Evolutionary conservation across 2,797 vertebrate genomes (phyloP), one percentile per base, ranked within the genome.

Genomic region (Xenops minutus): DNA sequence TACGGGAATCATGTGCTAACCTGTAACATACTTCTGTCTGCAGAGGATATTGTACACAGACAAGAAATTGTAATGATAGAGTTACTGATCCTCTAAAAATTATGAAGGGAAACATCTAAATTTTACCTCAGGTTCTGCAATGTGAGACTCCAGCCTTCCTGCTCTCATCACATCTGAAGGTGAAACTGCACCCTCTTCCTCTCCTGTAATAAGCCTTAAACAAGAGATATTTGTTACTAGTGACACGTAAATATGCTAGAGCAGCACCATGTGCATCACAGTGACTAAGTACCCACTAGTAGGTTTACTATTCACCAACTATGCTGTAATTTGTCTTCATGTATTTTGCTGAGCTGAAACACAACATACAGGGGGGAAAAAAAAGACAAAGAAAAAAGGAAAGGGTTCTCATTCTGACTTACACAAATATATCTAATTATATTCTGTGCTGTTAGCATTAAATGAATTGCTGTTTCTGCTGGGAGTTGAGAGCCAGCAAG

Each of bases 341-440:
- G 6, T 30, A 41, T 68, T 90, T 78, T 85, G n/a, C 67, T 68
- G 55, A 64, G 29, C 20, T 76, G 39, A 79, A 88, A 68, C 20
- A 67, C 14, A 85, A 23, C n/a, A 68, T 18, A 59, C 3, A 39
- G n/a, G 5, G 16, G 16, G 1, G 1, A 26, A 29, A 7, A 29
- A 7, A 27, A 12, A 4, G 11, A 26, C 9, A 14, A 48, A 37
- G 34, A 46, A 24, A 48, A 67, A 37, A 49, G 2, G 9, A 39
- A 81, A 89, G n/a, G 52, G 2, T 59, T 89, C 61, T 94, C 17
- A 69, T 66, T 71, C 44, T 76, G 67, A 86, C 69, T 71, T 89
- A 69, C 77, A 93, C 75, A 95, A 95, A 92, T 91, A 77, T 10
- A 51, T 64, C 72, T 96, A 94, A 96, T 96, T 96, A 96, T 88